phyloP scores from a whole-genome alignment of 2,888 invertebrate genomes.

The Sceliomorpha sp. region DNA sequence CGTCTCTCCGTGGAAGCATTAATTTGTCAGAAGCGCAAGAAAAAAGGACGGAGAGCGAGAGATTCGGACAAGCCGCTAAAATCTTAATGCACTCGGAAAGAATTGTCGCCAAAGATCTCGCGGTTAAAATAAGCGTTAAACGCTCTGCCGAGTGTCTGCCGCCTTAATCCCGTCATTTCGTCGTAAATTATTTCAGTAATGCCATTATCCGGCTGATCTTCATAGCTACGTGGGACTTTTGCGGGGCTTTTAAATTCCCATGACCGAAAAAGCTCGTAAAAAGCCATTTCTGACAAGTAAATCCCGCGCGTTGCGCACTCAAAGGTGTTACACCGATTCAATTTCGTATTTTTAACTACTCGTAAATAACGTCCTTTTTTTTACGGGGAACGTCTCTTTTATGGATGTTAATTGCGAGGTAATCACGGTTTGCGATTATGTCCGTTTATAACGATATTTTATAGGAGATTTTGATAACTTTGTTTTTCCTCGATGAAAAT shows the following conservation, averaged over 20 bases:
- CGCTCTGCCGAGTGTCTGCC: conserved; percentile 48
- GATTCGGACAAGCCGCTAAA: conserved; percentile 53
- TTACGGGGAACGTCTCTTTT: neutral
- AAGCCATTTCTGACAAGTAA: conserved; percentile 34
- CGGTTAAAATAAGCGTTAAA: conserved; percentile 57
- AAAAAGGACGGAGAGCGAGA: conserved; percentile 19
- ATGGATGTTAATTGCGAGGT: too few relatives aligned
- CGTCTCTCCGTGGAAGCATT: conserved; percentile 49
- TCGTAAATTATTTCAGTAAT: conserved; percentile 56
- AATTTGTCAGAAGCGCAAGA: conserved; percentile 49
- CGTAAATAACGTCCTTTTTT: neutral
- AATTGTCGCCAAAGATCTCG: conserved; percentile 51
- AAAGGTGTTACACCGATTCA: neutral
- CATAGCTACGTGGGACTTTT: conserved; percentile 28
- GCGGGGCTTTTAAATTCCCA: conserved; percentile 16
- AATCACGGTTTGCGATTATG: too few relatives aligned
- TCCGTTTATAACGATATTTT: too few relatives aligned
- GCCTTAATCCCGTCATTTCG: conserved; percentile 52
- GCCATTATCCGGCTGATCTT: conserved; percentile 54
- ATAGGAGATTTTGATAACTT: too few relatives aligned
- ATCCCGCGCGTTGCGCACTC: conserved; percentile 6
- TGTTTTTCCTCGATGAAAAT: conserved; percentile 9
- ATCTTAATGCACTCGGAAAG: conserved; percentile 58
- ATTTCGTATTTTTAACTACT: neutral
- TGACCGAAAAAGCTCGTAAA: conserved; percentile 30